Percentiles rank a stretch among this genome's conserved stretches.
Conservation (phyloP, 2,113 vertebrate genomes). For the Pampusana beccarii region DNA sequence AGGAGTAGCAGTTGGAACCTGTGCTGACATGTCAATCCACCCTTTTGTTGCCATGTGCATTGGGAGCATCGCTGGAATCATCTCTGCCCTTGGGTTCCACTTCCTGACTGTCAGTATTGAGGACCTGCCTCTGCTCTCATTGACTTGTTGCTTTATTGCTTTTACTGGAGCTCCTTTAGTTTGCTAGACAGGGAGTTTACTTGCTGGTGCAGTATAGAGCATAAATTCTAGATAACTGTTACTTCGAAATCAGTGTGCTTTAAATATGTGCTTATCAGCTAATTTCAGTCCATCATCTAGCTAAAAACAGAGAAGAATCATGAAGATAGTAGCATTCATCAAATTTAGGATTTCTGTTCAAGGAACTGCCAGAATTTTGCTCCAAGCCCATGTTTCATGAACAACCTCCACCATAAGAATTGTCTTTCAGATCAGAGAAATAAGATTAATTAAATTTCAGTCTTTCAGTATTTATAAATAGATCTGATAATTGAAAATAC, state of each 20-base stretch:
- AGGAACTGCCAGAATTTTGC: background rate
- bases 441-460: background rate
- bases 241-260: background rate
- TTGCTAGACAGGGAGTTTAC: background rate
- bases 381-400: background rate
- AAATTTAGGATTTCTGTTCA: background rate
- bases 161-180: background rate
- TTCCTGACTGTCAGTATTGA: constrained; percentile 82
- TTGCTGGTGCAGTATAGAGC: background rate
- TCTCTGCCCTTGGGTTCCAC: constrained; percentile 91
- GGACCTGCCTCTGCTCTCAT: background rate
- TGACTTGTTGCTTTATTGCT: background rate
- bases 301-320: background rate
- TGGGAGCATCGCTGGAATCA: constrained; percentile 82
- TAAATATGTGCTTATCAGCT: background rate
- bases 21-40: constrained; percentile 85
- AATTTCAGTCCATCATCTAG: background rate
- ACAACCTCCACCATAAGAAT: background rate
- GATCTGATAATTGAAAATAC: background rate
- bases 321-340: background rate
- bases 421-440: background rate
- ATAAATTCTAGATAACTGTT: background rate
- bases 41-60: constrained; percentile 87
- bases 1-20: constrained; percentile 94
- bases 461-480: background rate